phyloP scores from a whole-genome alignment of 2,888 invertebrate species.

The Parnassius orleans region DNA sequence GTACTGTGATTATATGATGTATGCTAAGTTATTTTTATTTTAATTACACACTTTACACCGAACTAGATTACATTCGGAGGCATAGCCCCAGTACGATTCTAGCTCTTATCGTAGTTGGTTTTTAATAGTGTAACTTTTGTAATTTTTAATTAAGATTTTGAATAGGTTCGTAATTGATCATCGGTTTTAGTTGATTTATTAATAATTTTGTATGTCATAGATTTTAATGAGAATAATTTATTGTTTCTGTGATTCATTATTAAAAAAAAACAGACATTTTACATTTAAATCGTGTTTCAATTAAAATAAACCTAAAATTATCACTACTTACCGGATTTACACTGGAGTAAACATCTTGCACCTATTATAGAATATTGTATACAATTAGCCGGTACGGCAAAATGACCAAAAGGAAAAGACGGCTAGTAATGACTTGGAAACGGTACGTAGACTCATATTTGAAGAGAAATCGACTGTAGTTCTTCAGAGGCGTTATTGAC shows the following conservation, averaged over 20 bases:
- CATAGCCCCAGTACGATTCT: constrained; percentile 46
- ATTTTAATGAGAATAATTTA: constrained; percentile 67
- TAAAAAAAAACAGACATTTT: constrained; percentile 39
- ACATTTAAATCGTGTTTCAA: constrained; percentile 18
- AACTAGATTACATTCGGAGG: constrained; percentile 34
- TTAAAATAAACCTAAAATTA: neutral
- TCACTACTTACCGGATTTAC: no score
- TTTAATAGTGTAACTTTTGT: constrained; percentile 21
- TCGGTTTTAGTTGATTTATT: constrained; percentile 44
- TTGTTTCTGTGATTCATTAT: constrained; percentile 72
- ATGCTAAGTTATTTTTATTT: constrained; percentile 57
- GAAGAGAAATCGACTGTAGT: no score
- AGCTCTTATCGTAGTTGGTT: constrained; percentile 16
- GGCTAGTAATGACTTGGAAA: no score
- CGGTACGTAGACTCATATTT: no score
- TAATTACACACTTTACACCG: constrained; percentile 17
- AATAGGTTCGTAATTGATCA: constrained; percentile 43
- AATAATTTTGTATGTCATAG: constrained; percentile 51
- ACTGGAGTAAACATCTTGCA: no score
- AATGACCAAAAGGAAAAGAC: no score
- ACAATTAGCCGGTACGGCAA: no score
- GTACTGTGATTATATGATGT: constrained; percentile 74
- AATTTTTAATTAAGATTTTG: constrained; percentile 34
- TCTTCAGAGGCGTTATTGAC: no score
- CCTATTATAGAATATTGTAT: no score